Evolutionary conservation across 2,113 vertebrate genomes (phyloP).

Genomic region (Hiodon alosoides): DNA sequence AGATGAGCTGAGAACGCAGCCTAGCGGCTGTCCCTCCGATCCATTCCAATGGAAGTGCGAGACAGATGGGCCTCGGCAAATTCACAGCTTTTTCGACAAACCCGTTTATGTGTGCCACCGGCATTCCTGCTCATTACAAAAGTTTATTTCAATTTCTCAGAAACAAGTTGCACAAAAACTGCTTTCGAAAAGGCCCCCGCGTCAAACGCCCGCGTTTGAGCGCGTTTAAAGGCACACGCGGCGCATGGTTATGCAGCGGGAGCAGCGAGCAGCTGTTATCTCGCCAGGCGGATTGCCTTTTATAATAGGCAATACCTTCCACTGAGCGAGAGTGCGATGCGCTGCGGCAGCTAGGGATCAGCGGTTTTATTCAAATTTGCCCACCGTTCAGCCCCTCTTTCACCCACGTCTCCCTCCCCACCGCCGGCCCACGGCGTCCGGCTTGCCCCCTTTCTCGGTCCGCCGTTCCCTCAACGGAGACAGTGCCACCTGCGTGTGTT

Average conservation of each 20-base stretch:
- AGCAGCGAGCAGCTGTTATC: no score
- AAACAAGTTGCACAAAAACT: not conserved
- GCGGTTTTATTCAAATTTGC: no score
- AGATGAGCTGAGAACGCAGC: not conserved
- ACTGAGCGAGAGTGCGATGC: no score
- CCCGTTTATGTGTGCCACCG: not conserved
- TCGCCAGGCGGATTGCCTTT: no score
- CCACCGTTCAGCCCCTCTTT: no score
- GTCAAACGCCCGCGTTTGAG: no score
- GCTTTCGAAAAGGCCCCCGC: no score
- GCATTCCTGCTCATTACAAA: not conserved
- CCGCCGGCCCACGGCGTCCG: not conserved
- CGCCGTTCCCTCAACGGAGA: not conserved
- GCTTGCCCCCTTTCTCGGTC: not conserved
- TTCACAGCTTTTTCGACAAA: constrained; percentile 22
- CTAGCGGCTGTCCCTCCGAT: constrained; percentile 23
- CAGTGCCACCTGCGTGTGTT: not conserved
- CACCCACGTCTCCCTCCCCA: not conserved
- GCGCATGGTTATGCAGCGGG: no score
- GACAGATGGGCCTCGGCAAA: constrained; percentile 22
- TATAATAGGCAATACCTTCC: no score
- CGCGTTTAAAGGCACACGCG: no score
- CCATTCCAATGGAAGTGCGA: not conserved
- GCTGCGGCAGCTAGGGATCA: no score
- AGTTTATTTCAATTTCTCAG: not conserved